phyloP scores from a whole-genome alignment of 2,888 invertebrate species.

The Pyrrhia umbra region DNA sequence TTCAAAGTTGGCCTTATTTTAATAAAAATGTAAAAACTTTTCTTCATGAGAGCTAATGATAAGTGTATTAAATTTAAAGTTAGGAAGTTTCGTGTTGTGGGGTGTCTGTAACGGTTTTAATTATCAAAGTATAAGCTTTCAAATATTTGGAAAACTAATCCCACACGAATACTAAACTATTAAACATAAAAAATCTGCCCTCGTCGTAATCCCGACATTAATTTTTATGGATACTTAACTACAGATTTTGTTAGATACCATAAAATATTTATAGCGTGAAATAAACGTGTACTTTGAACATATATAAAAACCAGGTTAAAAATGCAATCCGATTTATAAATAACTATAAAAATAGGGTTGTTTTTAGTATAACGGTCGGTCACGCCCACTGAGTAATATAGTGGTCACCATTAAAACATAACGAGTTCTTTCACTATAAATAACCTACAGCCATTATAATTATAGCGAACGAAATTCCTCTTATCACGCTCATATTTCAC shows the following conservation, averaged over 20 bases:
- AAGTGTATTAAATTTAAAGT: constrained; percentile 29
- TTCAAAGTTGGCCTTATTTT: constrained; percentile 37
- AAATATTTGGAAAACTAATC: constrained; percentile 35
- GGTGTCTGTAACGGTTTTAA: constrained; percentile 24
- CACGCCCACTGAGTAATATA: constrained; percentile 85
- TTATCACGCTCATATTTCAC: constrained; percentile 87
- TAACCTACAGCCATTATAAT: constrained; percentile 84
- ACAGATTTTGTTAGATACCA: constrained; percentile 55
- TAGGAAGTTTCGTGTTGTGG: constrained; percentile 9
- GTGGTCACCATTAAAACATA: constrained; percentile 87
- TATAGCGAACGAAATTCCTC: constrained; percentile 86
- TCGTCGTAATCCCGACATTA: constrained; percentile 39
- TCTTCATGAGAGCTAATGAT: constrained; percentile 13
- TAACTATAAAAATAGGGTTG: constrained; percentile 74
- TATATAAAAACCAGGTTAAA: constrained; percentile 61
- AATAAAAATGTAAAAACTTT: constrained; percentile 26
- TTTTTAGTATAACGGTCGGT: constrained; percentile 71
- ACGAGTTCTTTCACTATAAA: constrained; percentile 86
- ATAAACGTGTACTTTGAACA: constrained; percentile 46
- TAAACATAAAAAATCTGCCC: constrained; percentile 28
- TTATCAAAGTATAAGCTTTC: constrained; percentile 21
- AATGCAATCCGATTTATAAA: constrained; percentile 69
- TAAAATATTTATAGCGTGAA: constrained; percentile 59
- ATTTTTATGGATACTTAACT: constrained; percentile 55
- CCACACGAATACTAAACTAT: constrained; percentile 7